phyloP scores from a whole-genome alignment of 35 echinoderm and acorn worm species.

The Hemicentrotus pulcherrimus region DNA sequence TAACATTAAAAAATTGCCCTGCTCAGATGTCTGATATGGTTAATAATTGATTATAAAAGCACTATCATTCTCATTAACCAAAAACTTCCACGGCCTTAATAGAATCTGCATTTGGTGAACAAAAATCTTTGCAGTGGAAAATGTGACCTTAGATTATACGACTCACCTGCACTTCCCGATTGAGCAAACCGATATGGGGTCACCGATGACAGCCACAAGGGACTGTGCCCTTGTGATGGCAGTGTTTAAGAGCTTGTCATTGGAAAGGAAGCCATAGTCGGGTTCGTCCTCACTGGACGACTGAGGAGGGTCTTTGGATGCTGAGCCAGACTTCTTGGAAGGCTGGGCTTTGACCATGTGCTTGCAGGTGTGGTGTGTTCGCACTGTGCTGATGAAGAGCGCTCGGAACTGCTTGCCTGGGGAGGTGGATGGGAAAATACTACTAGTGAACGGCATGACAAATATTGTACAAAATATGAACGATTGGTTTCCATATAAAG shows the following conservation, averaged over 20 bases:
- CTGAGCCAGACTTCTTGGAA: conserved; percentile 36
- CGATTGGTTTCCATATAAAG: too few relatives aligned
- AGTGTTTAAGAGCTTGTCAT: conserved; percentile 95
- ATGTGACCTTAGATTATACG: not conserved
- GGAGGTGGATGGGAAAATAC: not conserved
- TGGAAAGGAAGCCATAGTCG: conserved; percentile 95
- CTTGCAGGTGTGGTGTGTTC: conserved; percentile 91
- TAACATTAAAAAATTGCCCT: too few relatives aligned
- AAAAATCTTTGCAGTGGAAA: not conserved
- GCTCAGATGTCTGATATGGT: too few relatives aligned
- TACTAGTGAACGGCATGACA: too few relatives aligned
- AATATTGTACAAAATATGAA: too few relatives aligned
- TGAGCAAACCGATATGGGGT: conserved; percentile 86
- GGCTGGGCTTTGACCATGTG: conserved; percentile 24
- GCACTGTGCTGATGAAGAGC: conserved; percentile 97
- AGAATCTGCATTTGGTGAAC: too few relatives aligned
- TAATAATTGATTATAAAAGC: too few relatives aligned
- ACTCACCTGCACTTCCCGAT: conserved; percentile 94
- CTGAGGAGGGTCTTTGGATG: conserved; percentile 1
- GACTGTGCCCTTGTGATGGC: conserved; percentile 97
- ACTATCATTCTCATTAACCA: too few relatives aligned
- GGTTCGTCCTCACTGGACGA: conserved; percentile 61
- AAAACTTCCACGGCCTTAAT: too few relatives aligned
- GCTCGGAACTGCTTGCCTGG: conserved; percentile 97
- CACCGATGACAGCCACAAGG: conserved; percentile 88